phyloP scores from a whole-genome alignment of 2,113 vertebrate species.

The Calidris pugnax region DNA sequence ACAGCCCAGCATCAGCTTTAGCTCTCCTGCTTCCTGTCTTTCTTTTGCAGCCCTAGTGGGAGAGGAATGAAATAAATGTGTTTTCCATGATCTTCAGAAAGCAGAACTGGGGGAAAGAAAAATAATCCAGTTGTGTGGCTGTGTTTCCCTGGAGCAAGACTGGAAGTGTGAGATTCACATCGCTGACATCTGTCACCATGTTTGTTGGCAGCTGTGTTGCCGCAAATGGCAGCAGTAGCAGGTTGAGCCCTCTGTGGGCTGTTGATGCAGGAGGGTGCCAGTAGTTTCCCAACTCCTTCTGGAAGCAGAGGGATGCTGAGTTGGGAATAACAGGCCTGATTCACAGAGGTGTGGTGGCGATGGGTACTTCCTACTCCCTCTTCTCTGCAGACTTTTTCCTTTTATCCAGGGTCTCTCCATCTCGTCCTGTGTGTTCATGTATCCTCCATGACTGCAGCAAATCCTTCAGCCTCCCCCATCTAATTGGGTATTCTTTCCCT shows the following conservation, averaged over 20 bases:
- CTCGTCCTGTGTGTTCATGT: background rate
- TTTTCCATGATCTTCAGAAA: background rate
- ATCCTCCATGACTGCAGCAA: fast-evolving
- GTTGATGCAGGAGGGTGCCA: background rate
- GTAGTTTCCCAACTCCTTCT: background rate
- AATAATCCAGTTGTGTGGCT: background rate
- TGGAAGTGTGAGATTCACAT: background rate
- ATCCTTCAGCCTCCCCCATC: background rate
- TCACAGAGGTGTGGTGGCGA: background rate
- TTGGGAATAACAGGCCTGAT: background rate
- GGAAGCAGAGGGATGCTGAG: background rate
- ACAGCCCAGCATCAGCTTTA: background rate
- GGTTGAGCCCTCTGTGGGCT: background rate
- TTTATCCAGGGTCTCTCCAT: background rate
- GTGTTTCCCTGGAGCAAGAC: background rate
- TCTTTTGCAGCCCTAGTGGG: background rate
- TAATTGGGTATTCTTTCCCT: background rate
- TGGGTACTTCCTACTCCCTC: background rate
- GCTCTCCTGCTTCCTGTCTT: background rate
- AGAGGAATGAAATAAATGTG: background rate
- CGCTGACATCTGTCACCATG: background rate
- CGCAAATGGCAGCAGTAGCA: background rate
- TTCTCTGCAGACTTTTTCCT: background rate
- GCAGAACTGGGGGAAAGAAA: background rate
- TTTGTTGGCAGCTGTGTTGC: background rate